These are phyloP conservation scores for Tridacna crocea DNA, from an alignment of 2,888 invertebrate genomes.

Conservation along the genomic window DNA sequence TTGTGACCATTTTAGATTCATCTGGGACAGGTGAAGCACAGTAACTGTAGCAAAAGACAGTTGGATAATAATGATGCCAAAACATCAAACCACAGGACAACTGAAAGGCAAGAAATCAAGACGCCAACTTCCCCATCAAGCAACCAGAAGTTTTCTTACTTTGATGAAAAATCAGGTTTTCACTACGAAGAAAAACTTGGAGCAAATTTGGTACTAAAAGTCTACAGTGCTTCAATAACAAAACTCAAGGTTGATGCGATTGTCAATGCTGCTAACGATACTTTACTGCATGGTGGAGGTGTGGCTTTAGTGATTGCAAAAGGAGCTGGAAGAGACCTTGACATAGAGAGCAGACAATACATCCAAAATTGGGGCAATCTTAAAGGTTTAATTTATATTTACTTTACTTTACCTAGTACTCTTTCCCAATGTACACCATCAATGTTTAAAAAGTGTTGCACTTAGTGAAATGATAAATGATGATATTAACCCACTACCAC, in stretches of 20 bases:
- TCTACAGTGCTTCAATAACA: conserved; percentile 58
- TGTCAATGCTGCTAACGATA: conserved; percentile 65
- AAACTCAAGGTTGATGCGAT: conserved; percentile 49
- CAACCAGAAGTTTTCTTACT: not conserved
- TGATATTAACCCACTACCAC: not conserved
- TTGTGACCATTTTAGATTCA: not conserved
- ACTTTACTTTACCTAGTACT: not conserved
- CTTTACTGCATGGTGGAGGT: conserved; percentile 59
- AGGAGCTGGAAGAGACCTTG: conserved; percentile 50
- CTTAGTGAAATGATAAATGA: not conserved
- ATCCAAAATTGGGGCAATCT: conserved; percentile 29
- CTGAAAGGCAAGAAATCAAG: not conserved
- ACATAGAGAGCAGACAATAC: conserved; percentile 45
- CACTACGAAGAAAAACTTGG: conserved; percentile 16
- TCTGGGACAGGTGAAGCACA: not conserved
- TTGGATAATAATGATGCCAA: not conserved
- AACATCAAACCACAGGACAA: not conserved
- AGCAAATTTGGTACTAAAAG: conserved; percentile 36
- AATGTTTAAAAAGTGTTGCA: not conserved
- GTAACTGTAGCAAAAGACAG: not conserved
- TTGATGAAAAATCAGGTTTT: conserved; percentile 23
- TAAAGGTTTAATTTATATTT: not conserved
- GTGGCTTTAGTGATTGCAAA: conserved; percentile 54
- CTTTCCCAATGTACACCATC: not conserved
- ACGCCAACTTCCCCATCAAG: not conserved